These are phyloP conservation scores for Berghia stephanieae DNA, from an alignment of 1,140 invertebrate species.

Conservation along the genomic window DNA sequence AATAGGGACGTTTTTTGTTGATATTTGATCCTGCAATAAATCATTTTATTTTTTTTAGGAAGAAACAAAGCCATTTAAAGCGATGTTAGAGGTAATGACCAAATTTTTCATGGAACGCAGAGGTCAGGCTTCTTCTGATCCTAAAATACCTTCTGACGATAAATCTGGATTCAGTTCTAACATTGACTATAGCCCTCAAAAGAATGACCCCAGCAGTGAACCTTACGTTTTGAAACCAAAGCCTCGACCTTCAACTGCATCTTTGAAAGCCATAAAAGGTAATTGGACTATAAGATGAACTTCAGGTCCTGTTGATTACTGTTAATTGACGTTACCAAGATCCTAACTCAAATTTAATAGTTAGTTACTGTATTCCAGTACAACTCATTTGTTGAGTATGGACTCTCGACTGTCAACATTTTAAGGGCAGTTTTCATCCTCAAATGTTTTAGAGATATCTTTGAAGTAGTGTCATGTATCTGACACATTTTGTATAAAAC, in stretches of 20 bases:
- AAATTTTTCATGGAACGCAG: constrained; percentile 47
- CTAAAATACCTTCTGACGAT: neutral
- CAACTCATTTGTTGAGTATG: no score
- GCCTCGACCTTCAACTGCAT: constrained; percentile 22
- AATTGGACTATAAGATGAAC: no score
- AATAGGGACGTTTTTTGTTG: neutral
- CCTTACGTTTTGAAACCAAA: neutral
- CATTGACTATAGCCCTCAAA: neutral
- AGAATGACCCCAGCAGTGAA: neutral
- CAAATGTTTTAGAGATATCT: no score
- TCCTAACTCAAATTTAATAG: no score
- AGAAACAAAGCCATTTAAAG: constrained; percentile 47
- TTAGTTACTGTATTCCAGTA: no score
- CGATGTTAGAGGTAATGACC: constrained; percentile 61
- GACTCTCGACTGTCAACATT: no score
- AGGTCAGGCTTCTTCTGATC: neutral
- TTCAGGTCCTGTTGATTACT: no score
- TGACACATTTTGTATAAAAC: no score
- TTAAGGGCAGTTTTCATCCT: no score
- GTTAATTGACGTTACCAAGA: no score
- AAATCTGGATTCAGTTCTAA: neutral
- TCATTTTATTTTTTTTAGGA: constrained; percentile 45
- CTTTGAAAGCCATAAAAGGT: constrained; percentile 26
- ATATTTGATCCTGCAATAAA: neutral
- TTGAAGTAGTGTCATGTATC: no score